Conservation (phyloP, 2,888 invertebrate species). For the Drosophila anceps region DNA sequence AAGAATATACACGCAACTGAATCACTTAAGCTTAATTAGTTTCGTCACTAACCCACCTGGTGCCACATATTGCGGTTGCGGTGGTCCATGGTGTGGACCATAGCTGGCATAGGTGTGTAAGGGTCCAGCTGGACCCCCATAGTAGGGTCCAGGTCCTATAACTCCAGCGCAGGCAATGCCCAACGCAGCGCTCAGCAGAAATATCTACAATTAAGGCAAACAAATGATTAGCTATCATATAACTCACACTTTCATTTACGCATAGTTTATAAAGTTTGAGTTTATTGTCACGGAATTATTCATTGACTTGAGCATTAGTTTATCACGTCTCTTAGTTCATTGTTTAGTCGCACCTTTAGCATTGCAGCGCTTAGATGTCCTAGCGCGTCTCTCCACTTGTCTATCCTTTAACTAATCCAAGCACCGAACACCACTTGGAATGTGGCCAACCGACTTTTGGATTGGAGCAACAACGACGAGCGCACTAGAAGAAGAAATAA, state of each 20-base stretch:
- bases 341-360: constrained; percentile 75
- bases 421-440: constrained; percentile 55
- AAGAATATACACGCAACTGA: not conserved
- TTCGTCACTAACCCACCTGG: constrained; percentile 58
- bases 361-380: constrained; percentile 69
- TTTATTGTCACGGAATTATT: not conserved
- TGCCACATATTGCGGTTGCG: constrained; percentile 68
- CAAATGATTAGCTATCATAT: not conserved
- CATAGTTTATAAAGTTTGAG: not conserved
- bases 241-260: not conserved
- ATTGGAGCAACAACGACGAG: constrained; percentile 44
- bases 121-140: constrained; percentile 73
- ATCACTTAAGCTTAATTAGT: not conserved
- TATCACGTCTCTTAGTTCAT: not conserved
- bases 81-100: constrained; percentile 66
- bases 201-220: constrained; percentile 55
- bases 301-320: not conserved
- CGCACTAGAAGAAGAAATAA: constrained; percentile 60
- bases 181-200: constrained; percentile 73
- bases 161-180: constrained; percentile 78
- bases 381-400: constrained; percentile 49
- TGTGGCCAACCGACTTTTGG: constrained; percentile 45
- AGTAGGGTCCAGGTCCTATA: constrained; percentile 75
- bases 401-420: constrained; percentile 46
- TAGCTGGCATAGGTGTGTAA: constrained; percentile 70